Percentiles rank a stretch among this genome's conserved stretches.
phyloP scores from a whole-genome alignment of 1,140 invertebrate genomes.

The Halyomorpha halys region DNA sequence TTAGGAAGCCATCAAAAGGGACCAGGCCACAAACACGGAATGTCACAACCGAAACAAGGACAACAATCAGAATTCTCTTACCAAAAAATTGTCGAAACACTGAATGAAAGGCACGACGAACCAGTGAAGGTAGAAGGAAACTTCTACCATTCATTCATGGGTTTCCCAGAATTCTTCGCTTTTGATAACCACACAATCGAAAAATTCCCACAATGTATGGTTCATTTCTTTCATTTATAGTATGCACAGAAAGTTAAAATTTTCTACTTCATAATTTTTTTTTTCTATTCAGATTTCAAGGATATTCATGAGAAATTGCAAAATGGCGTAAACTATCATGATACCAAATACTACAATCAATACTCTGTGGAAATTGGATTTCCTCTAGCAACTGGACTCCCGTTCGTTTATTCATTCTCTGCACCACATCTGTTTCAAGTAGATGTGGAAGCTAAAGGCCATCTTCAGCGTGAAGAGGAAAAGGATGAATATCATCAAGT shows the following conservation, averaged over 20 bases:
- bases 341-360: conserved; percentile 40
- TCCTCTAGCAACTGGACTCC: conserved; percentile 52
- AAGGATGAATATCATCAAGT: conserved; percentile 29
- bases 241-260: not conserved
- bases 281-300: conserved; percentile 28
- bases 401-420: conserved; percentile 48
- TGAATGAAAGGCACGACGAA: conserved; percentile 43
- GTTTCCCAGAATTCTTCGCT: conserved; percentile 39
- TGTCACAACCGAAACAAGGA: conserved; percentile 17
- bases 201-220: conserved; percentile 24
- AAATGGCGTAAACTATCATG: not conserved
- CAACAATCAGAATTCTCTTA: conserved; percentile 35
- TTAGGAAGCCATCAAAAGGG: not conserved
- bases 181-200: conserved; percentile 45
- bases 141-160: conserved; percentile 37
- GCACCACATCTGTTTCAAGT: conserved; percentile 40
- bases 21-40: not conserved
- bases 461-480: conserved; percentile 32
- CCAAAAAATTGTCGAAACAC: conserved; percentile 41
- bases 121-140: conserved; percentile 45
- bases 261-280: not conserved
- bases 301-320: not conserved
- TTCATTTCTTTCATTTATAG: not conserved
- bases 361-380: conserved; percentile 46
- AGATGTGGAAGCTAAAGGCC: conserved; percentile 37